These are phyloP conservation scores for Procambarus virginalis DNA, from an alignment of 1,140 invertebrate species.

Conservation along the genomic window DNA sequence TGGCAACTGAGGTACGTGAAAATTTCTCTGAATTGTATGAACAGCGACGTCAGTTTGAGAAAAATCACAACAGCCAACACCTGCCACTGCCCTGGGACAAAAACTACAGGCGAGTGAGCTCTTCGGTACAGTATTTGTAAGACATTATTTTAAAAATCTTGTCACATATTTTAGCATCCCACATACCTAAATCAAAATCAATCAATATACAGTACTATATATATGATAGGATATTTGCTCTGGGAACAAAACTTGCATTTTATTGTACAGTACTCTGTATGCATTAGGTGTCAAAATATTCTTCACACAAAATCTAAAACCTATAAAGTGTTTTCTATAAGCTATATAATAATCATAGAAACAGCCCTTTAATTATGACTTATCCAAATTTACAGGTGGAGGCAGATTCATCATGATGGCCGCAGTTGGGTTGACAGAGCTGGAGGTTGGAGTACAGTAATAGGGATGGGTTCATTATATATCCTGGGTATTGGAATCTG, in stretches of 20 bases:
- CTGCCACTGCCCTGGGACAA: neutral
- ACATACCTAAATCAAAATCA: too few species aligned
- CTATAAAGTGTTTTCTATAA: neutral
- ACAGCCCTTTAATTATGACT: neutral
- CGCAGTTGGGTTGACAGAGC: neutral
- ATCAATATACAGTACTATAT: too few species aligned
- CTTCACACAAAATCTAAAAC: neutral
- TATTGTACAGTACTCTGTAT: neutral
- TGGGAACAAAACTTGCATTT: too few species aligned
- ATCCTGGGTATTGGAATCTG: neutral
- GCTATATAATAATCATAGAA: neutral
- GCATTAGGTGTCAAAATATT: neutral
- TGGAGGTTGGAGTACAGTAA: neutral
- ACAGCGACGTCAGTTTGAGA: neutral
- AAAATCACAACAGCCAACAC: conserved; percentile 2
- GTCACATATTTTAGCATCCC: neutral
- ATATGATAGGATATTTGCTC: too few species aligned
- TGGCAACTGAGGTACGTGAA: conserved; percentile 14
- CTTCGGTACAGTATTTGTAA: neutral
- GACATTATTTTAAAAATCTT: neutral
- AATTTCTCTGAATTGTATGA: neutral
- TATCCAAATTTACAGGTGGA: neutral
- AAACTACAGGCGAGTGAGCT: neutral
- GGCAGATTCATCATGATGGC: neutral
- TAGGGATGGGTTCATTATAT: neutral